Conservation (phyloP, 1,140 invertebrate genomes). For the Chrysopa pallens region DNA sequence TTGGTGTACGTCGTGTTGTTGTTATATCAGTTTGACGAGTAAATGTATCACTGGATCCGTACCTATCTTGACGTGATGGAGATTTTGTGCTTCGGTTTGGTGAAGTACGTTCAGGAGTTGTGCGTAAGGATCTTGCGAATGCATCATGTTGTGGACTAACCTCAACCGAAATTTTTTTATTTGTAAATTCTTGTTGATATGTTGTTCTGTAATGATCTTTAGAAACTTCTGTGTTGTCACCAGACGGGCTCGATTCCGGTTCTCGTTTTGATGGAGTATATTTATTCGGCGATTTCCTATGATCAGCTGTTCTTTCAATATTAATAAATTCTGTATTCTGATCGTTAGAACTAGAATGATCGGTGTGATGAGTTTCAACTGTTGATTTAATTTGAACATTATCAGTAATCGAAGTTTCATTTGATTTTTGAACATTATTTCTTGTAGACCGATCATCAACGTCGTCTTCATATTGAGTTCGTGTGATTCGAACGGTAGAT, state of each 20-base stretch:
- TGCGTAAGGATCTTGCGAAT: slow-evolving; percentile 46
- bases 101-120: slow-evolving; percentile 28
- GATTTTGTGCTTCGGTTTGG: slow-evolving; percentile 16
- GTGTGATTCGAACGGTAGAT: not conserved
- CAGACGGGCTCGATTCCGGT: not conserved
- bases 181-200: slow-evolving; percentile 33
- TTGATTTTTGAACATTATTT: no score
- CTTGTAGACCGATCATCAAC: no score
- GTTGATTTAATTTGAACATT: no score
- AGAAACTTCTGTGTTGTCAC: slow-evolving; percentile 6
- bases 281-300: no score
- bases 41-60: not conserved
- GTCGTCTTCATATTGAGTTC: not conserved
- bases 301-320: no score
- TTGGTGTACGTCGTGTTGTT: no score
- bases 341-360: no score
- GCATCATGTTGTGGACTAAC: slow-evolving; percentile 48
- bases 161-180: slow-evolving; percentile 36
- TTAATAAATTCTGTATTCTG: no score
- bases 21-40: not conserved
- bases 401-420: no score
- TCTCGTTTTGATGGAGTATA: not conserved
- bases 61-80: no score
- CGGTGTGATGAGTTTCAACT: no score
- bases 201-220: slow-evolving; percentile 36